phyloP scores from a whole-genome alignment of 2,113 vertebrate species.

The Callocephalon fimbriatum region DNA sequence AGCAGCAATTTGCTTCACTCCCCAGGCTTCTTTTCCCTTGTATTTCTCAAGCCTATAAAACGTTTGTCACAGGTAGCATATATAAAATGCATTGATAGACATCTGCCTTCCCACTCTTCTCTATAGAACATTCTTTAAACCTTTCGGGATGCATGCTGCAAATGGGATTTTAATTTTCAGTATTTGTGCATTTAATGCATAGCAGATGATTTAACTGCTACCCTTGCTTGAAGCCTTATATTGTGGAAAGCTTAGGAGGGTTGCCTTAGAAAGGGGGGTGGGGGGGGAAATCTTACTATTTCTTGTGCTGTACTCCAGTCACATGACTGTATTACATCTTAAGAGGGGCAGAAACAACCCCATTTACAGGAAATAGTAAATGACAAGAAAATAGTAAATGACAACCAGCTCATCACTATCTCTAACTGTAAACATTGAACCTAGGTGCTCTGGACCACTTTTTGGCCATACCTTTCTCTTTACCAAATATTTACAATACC shows the following conservation, averaged over 20 bases:
- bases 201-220: slow-evolving; percentile 14
- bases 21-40: neutral
- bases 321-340: neutral
- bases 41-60: neutral
- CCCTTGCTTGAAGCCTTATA: neutral
- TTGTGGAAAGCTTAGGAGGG: neutral
- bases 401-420: neutral
- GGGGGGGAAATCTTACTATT: neutral
- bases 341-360: neutral
- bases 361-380: neutral
- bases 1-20: neutral
- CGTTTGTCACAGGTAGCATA: slow-evolving; percentile 28
- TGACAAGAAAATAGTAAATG: neutral
- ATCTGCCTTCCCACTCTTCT: slow-evolving; percentile 25
- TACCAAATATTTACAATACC: neutral
- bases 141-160: neutral
- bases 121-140: neutral
- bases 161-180: neutral
- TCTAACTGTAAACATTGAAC: neutral
- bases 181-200: neutral
- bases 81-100: slow-evolving; percentile 22
- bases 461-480: neutral
- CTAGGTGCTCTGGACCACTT: neutral
- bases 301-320: neutral
- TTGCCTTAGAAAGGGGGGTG: neutral